phyloP scores from a whole-genome alignment of 2,797 vertebrate species.

The Cephalopachus bancanus region DNA sequence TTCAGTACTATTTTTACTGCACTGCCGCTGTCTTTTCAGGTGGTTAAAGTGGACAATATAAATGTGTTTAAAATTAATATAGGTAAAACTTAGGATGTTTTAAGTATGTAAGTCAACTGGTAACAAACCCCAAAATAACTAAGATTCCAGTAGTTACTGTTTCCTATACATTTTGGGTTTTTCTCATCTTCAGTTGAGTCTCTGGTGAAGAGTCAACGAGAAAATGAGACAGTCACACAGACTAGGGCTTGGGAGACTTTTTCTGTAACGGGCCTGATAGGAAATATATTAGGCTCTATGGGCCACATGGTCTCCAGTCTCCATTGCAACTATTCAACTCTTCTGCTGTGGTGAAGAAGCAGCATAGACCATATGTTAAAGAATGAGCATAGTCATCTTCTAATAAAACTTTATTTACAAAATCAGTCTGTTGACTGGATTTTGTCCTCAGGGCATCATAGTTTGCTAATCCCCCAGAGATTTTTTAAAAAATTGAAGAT shows the following conservation, averaged over 20 bases:
- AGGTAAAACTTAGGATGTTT: not conserved
- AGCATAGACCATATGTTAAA: not conserved
- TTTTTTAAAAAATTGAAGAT: not conserved
- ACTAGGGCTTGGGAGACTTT: not conserved
- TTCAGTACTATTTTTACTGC: not conserved
- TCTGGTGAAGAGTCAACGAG: not conserved
- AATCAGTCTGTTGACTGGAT: not conserved
- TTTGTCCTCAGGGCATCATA: not conserved
- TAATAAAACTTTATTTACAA: not conserved
- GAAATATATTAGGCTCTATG: not conserved
- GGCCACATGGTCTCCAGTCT: not conserved
- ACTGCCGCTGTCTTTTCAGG: not conserved
- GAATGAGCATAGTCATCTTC: not conserved
- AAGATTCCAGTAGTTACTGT: not conserved
- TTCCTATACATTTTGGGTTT: not conserved
- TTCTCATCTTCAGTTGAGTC: not conserved
- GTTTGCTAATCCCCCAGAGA: not conserved
- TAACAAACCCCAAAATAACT: not conserved
- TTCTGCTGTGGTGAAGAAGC: not conserved
- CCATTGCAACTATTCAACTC: not conserved
- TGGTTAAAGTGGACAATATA: not conserved
- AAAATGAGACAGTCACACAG: not conserved
- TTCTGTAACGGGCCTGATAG: not conserved
- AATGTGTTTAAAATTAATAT: not conserved
- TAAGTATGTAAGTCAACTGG: not conserved